phyloP scores from a whole-genome alignment of 1,140 invertebrate genomes.

The Aphelinus certus region DNA sequence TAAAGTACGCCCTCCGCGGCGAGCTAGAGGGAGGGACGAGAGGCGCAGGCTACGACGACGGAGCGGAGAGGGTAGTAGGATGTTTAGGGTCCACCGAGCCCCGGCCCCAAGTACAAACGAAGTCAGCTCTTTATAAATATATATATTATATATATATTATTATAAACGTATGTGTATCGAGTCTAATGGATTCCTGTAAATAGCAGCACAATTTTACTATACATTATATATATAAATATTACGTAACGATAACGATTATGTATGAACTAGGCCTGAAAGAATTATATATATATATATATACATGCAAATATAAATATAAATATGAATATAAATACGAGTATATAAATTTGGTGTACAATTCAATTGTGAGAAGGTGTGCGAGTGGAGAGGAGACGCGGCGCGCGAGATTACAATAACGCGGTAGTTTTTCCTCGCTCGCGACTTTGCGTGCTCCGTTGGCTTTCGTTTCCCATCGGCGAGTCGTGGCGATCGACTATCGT shows the following conservation, averaged over 20 bases:
- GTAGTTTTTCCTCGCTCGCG: slow-evolving; percentile 18
- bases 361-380: slow-evolving; percentile 14
- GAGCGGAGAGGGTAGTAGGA: slow-evolving; percentile 4
- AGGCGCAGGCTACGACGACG: neutral
- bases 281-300: too few relatives aligned
- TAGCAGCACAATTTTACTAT: slow-evolving; percentile 39
- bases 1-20: slow-evolving; percentile 48
- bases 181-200: slow-evolving; percentile 56
- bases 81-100: slow-evolving; percentile 59
- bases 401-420: too few relatives aligned
- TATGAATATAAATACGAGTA: too few relatives aligned
- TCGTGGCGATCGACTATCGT: too few relatives aligned
- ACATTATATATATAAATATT: slow-evolving; percentile 43
- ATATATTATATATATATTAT: slow-evolving; percentile 12
- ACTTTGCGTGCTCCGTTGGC: neutral
- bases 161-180: slow-evolving; percentile 53
- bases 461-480: too few relatives aligned
- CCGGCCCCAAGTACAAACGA: slow-evolving; percentile 66
- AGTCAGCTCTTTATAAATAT: slow-evolving; percentile 54
- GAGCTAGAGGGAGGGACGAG: neutral
- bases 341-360: slow-evolving; percentile 8
- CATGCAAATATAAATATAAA: too few relatives aligned
- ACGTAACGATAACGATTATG: slow-evolving; percentile 23
- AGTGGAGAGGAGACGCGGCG: slow-evolving; percentile 8
- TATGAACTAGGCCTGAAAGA: too few relatives aligned